Conservation (phyloP, 2,113 vertebrate species). For the Parus major region DNA sequence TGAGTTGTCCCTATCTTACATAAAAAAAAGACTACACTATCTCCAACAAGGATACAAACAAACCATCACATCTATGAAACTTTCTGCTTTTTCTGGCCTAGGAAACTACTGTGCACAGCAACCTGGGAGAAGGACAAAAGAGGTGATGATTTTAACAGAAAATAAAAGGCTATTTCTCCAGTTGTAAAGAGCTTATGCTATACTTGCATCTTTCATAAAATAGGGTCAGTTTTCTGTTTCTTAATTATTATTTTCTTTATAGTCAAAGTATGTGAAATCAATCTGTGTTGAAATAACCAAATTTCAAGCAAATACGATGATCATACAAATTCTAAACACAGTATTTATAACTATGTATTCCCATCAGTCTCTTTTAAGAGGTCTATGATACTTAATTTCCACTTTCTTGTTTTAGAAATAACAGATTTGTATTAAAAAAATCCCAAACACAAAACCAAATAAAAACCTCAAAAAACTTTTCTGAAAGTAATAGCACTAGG, state of each 20-base stretch:
- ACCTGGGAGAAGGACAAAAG: not conserved
- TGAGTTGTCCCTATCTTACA: not conserved
- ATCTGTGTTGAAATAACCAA: not conserved
- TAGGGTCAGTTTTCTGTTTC: not conserved
- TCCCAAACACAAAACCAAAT: accelerated
- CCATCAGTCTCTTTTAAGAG: not conserved
- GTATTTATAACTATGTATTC: not conserved
- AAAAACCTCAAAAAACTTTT: not conserved
- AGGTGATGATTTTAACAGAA: not conserved
- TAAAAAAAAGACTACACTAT: not conserved
- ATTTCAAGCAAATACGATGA: not conserved
- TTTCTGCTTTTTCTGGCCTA: not conserved
- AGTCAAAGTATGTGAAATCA: not conserved
- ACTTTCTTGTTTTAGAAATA: not conserved
- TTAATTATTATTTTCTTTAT: not conserved
- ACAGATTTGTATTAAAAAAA: not conserved
- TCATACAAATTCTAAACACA: not conserved
- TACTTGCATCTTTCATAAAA: not conserved
- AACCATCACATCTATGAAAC: not conserved
- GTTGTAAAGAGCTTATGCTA: not conserved
- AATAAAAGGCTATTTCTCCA: not conserved
- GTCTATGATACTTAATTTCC: not conserved
- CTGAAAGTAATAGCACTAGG: not conserved
- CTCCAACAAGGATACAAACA: not conserved
- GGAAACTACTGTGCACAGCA: accelerated